A percentile compares a stretch with the other conserved stretches of the same genome.
Evolutionary conservation across 2,888 invertebrate genomes (phyloP).

Genomic region (Bombyx huttoni): DNA sequence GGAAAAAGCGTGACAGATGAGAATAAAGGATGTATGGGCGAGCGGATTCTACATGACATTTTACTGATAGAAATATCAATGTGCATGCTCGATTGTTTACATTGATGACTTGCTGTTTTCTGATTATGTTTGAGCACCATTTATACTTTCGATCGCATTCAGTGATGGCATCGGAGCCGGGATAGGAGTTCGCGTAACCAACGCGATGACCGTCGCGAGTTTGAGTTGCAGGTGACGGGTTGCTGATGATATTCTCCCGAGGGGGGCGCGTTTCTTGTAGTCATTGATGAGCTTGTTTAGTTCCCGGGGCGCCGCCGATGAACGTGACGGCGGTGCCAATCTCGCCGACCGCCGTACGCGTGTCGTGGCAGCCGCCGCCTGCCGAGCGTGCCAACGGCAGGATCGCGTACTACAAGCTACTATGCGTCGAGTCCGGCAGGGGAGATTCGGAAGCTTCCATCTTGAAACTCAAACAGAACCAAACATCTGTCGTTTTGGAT

Average conservation of each 20-base stretch:
- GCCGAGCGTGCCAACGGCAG: constrained; percentile 92
- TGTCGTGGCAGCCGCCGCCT: constrained; percentile 94
- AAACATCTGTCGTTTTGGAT: constrained; percentile 85
- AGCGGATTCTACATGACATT: constrained; percentile 52
- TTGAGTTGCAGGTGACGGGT: constrained; percentile 41
- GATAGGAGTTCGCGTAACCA: constrained; percentile 31
- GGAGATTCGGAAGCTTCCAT: constrained; percentile 88
- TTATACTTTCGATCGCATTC: constrained; percentile 63
- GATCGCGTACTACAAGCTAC: constrained; percentile 95
- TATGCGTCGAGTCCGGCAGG: constrained; percentile 87
- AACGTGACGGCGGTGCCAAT: constrained; percentile 91
- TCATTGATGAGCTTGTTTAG: constrained; percentile 73
- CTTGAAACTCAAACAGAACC: constrained; percentile 84
- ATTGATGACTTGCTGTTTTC: constrained; percentile 25
- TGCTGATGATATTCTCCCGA: constrained; percentile 8
- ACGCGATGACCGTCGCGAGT: constrained; percentile 24
- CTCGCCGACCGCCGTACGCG: constrained; percentile 90
- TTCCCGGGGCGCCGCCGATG: constrained; percentile 96
- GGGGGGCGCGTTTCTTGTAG: constrained; percentile 14
- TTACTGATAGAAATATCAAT: constrained; percentile 23
- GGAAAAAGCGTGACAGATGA: constrained; percentile 53
- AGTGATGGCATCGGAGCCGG: constrained; percentile 58
- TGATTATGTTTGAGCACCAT: constrained; percentile 54
- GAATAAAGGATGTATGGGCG: constrained; percentile 59
- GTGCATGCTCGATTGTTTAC: constrained; percentile 48